Evolutionary conservation across 2,113 vertebrate species (phyloP).

Genomic region (Balaenoptera acutorostrata): DNA sequence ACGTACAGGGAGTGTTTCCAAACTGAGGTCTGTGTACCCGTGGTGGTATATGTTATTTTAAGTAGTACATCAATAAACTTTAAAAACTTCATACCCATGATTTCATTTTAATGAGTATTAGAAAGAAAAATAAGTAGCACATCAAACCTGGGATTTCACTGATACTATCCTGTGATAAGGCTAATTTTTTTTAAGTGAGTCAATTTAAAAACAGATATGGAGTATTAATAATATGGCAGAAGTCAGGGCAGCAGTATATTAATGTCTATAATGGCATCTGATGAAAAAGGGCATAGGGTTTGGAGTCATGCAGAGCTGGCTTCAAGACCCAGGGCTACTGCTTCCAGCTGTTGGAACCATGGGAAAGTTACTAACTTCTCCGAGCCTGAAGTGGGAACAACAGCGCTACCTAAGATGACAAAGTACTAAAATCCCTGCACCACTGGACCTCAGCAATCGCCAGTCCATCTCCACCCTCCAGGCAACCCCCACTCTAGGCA

Average conservation of each 20-base stretch:
- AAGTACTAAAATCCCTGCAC: background rate
- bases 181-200: background rate
- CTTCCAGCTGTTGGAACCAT: background rate
- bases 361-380: background rate
- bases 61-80: background rate
- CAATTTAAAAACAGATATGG: background rate
- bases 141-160: background rate
- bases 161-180: background rate
- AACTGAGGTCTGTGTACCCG: background rate
- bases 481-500: background rate
- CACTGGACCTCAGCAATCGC: background rate
- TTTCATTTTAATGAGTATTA: background rate
- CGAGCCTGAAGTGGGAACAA: background rate
- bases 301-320: background rate
- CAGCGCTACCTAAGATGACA: background rate
- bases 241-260: background rate
- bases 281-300: background rate
- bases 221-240: background rate
- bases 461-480: background rate
- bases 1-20: background rate
- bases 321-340: background rate
- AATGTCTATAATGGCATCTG: background rate
- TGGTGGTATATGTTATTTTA: background rate
- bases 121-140: background rate
- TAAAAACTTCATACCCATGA: background rate